A percentile compares a stretch with the other conserved stretches of the same genome.
These are phyloP conservation scores for Columba guinea DNA, from an alignment of 2,797 vertebrate genomes.

Conservation along the genomic window DNA sequence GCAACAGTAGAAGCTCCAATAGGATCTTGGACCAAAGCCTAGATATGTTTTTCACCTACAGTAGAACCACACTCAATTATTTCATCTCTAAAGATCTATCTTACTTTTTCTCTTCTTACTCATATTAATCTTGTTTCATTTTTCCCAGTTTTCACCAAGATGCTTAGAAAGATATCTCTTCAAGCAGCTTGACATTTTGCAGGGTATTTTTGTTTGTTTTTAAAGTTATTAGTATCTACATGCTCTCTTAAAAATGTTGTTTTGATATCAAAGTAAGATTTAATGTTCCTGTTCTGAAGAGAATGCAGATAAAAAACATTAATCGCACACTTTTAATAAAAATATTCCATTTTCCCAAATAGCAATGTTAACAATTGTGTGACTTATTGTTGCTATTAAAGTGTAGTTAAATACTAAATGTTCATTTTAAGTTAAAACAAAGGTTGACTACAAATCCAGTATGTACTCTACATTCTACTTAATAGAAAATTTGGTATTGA, in stretches of 20 bases:
- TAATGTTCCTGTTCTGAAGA: neutral
- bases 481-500: neutral
- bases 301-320: neutral
- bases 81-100: neutral
- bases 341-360: neutral
- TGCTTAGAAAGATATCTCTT: neutral
- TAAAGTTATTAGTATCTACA: neutral
- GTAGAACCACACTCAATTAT: neutral
- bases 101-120: neutral
- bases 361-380: neutral
- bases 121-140: neutral
- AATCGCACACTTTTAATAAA: neutral
- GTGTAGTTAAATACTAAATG: neutral
- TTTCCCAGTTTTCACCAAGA: neutral
- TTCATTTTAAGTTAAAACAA: conserved; percentile 15
- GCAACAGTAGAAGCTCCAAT: neutral
- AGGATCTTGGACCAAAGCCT: neutral
- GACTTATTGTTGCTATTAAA: neutral
- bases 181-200: neutral
- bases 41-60: neutral
- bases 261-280: neutral
- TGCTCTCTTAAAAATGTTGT: neutral
- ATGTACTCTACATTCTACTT: neutral
- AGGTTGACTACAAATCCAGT: neutral
- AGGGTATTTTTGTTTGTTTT: neutral